Percentiles rank a stretch among this genome's conserved stretches.
These are phyloP conservation scores for Amphiduros pacificus DNA, from an alignment of 2,888 invertebrate genomes.

Conservation along the genomic window DNA sequence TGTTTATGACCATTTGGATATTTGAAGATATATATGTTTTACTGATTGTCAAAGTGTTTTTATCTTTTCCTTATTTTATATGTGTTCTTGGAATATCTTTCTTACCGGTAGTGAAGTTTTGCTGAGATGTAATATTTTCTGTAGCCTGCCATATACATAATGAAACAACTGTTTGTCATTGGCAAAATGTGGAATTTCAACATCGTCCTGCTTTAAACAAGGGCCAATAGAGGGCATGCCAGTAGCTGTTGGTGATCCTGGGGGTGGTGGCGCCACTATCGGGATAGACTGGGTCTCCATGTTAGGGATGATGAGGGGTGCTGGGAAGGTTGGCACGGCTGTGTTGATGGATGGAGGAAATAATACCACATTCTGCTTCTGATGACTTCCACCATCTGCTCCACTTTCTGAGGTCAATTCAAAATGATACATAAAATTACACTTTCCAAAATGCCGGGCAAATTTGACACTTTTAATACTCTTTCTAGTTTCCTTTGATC, in stretches of 20 bases:
- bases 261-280: not conserved
- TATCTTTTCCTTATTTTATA: not conserved
- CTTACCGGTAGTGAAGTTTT: slow-evolving; percentile 18
- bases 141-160: slow-evolving; percentile 27
- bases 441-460: no score
- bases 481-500: no score
- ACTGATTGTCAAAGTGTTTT: not conserved
- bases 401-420: not conserved
- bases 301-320: slow-evolving; percentile 33
- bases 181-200: slow-evolving; percentile 30
- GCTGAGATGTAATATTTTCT: slow-evolving; percentile 26
- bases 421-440: no score
- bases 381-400: not conserved
- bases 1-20: not conserved
- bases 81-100: not conserved
- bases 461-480: no score
- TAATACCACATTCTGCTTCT: slow-evolving; percentile 16
- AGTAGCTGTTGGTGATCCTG: slow-evolving; percentile 2
- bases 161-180: slow-evolving; percentile 35
- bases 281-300: slow-evolving; percentile 16
- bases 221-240: slow-evolving; percentile 1
- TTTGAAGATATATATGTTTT: not conserved
- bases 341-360: slow-evolving; percentile 28
- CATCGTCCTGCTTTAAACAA: not conserved
- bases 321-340: slow-evolving; percentile 27